phyloP scores from a whole-genome alignment of 2,888 invertebrate species.

The Cataglyphis albicans region DNA sequence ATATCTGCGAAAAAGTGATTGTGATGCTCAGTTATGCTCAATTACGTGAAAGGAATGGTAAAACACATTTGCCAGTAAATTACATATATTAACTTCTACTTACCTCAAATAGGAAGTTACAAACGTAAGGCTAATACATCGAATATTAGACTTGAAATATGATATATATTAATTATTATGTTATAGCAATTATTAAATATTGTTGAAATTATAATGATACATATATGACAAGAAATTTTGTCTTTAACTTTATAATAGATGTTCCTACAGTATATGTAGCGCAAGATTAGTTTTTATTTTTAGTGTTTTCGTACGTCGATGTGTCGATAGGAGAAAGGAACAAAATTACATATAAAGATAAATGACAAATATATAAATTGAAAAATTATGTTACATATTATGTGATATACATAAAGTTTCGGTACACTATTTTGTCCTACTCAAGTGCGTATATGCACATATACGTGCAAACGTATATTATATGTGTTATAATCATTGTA shows the following conservation, averaged over 20 bases:
- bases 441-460: constrained; percentile 38
- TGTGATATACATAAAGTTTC: constrained; percentile 67
- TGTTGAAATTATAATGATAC: constrained; percentile 49
- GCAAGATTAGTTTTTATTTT: constrained; percentile 52
- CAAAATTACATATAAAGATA: constrained; percentile 61
- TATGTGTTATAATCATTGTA: constrained; percentile 54
- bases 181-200: constrained; percentile 39
- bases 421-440: constrained; percentile 60
- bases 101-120: constrained; percentile 52
- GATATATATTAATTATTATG: constrained; percentile 55
- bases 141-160: constrained; percentile 54
- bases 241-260: constrained; percentile 57
- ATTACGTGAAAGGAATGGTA: constrained; percentile 64
- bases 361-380: constrained; percentile 42
- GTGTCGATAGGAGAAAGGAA: constrained; percentile 61
- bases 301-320: constrained; percentile 38
- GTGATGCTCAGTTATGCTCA: constrained; percentile 81
- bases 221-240: constrained; percentile 51
- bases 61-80: constrained; percentile 55
- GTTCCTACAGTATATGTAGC: constrained; percentile 57
- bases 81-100: constrained; percentile 62
- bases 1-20: constrained; percentile 68
- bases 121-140: constrained; percentile 60
- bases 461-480: constrained; percentile 62
- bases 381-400: constrained; percentile 61